Base-by-base conservation (phyloP, 2,888 invertebrate species). In the Lasioglossum figueresi region DNA sequence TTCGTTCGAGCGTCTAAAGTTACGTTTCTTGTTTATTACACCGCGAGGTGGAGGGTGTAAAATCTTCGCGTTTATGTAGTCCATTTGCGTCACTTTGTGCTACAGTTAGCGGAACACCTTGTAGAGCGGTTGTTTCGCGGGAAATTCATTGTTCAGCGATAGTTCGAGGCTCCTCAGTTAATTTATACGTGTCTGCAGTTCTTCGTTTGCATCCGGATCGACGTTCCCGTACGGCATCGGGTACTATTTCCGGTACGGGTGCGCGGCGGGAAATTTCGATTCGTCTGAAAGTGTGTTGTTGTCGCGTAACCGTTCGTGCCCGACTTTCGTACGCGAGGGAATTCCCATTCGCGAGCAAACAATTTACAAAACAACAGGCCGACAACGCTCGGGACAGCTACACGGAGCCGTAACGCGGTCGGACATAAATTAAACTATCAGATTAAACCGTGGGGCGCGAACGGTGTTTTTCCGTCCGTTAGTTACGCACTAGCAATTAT, bases 401-500 rank as follows among this genome's bases (percentile, higher is more conserved):
- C 56, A 37, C 63, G 59, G 56, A 37, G 43, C 52, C 71, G 83
- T 83, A 70, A 74, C 73, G 70, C 45, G 79, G 71, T 10, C 16
- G 31, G 40, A 71, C 71, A 89, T 89, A 86, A 88, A 89, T 89
- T 89, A 88, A 86, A 86, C 86, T 84, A 88, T 88, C 82, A 84
- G 88, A 85, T 83, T 82, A 79, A 79, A 77, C 71, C 45, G 56
- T 19, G 5, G 78, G 59, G 59, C 27, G 59, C 27, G 34, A 79
- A 72, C 71, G 73, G 73, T 87, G 82, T 89, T 89, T 89, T 89
- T 89, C 72, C 72, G 79, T 71, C 86, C 80, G 83, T 88, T 88
- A 82, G 83, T 85, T 88, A 83, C 88, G 88, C 87, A 83, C 83
- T 81, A 80, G 71, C 88, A 89, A 89, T 90, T 88, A 88, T 89